Evolutionary conservation across 1,140 invertebrate species (phyloP).

Genomic region (Drosophila mayri): DNA sequence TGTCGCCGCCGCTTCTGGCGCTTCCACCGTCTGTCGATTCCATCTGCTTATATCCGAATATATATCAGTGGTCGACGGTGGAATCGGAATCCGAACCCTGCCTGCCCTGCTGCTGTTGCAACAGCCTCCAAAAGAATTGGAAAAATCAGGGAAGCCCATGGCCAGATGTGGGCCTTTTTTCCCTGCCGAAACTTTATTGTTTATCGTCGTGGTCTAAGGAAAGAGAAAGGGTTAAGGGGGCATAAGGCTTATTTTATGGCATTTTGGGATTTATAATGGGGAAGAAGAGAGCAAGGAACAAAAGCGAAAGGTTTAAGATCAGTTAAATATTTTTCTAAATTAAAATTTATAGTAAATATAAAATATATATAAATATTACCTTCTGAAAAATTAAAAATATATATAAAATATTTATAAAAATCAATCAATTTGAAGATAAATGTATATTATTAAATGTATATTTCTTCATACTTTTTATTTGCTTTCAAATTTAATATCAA

Average conservation of each 20-base stretch:
- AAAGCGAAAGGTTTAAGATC: background rate
- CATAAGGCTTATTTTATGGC: conserved; percentile 1
- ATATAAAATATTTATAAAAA: background rate
- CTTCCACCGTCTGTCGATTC: conserved; percentile 50
- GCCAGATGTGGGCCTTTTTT: conserved; percentile 32
- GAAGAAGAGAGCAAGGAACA: background rate
- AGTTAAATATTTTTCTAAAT: background rate
- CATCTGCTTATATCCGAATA: conserved; percentile 36
- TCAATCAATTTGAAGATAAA: no score
- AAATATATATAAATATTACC: background rate
- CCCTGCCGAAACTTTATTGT: conserved; percentile 20
- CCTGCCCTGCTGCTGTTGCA: conserved; percentile 4
- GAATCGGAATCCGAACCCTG: conserved; percentile 8
- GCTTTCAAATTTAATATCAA: no score
- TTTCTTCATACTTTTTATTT: no score
- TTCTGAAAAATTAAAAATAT: background rate
- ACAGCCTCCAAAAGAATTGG: conserved; percentile 12
- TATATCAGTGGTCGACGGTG: conserved; percentile 30
- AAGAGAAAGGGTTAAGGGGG: background rate
- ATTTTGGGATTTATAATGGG: background rate
- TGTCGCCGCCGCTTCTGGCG: conserved; percentile 29
- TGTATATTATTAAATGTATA: no score
- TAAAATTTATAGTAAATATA: background rate
- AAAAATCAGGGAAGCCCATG: conserved; percentile 13
- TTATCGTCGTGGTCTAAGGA: background rate